Evolutionary conservation across 2,888 invertebrate genomes (phyloP).

Genomic region (Drosophila limbata): DNA sequence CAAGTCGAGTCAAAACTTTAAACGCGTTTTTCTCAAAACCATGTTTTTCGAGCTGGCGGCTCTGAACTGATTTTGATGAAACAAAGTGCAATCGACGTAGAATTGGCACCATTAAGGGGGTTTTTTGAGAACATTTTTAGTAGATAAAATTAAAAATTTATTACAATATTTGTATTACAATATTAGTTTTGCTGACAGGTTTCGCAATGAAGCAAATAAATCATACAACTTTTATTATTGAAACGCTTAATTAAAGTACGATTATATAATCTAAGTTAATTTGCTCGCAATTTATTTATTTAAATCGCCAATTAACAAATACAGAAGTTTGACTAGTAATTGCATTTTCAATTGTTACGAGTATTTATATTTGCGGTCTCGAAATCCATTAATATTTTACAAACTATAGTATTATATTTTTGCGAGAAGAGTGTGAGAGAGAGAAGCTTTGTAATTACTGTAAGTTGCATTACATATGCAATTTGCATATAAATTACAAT

Average conservation of each 20-base stretch:
- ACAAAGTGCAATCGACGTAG: no score
- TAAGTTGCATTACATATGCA: slow-evolving; percentile 25
- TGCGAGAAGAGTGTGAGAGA: not conserved
- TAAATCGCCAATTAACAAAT: not conserved
- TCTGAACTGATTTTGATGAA: no score
- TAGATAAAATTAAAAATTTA: not conserved
- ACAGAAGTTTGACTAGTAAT: not conserved
- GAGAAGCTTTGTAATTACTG: slow-evolving; percentile 4
- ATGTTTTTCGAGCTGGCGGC: no score
- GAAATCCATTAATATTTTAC: slow-evolving; percentile 11
- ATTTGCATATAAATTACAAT: slow-evolving; percentile 30
- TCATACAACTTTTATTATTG: not conserved
- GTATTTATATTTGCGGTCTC: slow-evolving; percentile 8
- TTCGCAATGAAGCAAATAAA: no score
- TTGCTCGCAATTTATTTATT: not conserved
- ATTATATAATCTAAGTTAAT: not conserved
- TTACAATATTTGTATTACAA: not conserved
- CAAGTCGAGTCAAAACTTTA: no score
- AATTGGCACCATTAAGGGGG: no score
- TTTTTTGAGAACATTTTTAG: not conserved
- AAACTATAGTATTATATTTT: slow-evolving; percentile 2
- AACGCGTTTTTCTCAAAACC: no score
- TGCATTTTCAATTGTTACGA: slow-evolving; percentile 8
- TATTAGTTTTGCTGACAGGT: no score
- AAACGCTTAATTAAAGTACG: no score